Conservation (phyloP, 2,888 invertebrate species). For the Nesidiocoris tenuis region DNA sequence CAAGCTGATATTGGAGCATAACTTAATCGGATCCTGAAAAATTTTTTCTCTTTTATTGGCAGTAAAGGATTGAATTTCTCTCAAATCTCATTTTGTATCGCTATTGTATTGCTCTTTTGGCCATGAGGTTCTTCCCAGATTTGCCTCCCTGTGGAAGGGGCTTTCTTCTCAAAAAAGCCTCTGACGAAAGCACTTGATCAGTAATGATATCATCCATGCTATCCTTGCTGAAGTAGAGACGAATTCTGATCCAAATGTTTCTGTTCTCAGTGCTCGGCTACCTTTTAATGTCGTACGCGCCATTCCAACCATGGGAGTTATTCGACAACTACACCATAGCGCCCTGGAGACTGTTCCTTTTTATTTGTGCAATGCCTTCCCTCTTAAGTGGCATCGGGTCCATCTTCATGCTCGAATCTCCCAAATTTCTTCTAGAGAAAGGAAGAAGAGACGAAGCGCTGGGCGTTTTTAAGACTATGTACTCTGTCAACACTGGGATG, state of each 20-base stretch:
- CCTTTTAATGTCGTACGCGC: conserved; percentile 2
- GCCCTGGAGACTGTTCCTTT: conserved; percentile 59
- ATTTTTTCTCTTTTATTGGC: no score
- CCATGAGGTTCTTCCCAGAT: not conserved
- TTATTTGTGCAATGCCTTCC: conserved; percentile 63
- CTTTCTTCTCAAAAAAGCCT: not conserved
- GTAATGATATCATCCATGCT: no score
- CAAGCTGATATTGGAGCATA: no score
- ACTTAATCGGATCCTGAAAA: no score
- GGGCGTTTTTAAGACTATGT: conserved; percentile 64
- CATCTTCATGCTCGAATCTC: conserved; percentile 70
- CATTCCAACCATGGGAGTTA: conserved; percentile 5
- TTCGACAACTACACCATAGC: conserved; percentile 51
- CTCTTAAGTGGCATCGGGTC: conserved; percentile 63
- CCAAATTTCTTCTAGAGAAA: conserved; percentile 72
- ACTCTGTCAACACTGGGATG: conserved; percentile 65
- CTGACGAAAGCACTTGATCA: not conserved
- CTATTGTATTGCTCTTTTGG: no score
- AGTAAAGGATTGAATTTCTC: no score
- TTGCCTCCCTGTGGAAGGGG: not conserved
- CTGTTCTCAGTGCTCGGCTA: conserved; percentile 4
- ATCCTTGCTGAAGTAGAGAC: no score
- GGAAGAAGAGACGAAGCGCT: conserved; percentile 68
- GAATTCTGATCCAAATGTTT: no score
- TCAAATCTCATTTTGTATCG: conserved; percentile 2